These are phyloP conservation scores for Drosophila arizonae DNA, from an alignment of 1,140 invertebrate genomes.

Conservation along the genomic window DNA sequence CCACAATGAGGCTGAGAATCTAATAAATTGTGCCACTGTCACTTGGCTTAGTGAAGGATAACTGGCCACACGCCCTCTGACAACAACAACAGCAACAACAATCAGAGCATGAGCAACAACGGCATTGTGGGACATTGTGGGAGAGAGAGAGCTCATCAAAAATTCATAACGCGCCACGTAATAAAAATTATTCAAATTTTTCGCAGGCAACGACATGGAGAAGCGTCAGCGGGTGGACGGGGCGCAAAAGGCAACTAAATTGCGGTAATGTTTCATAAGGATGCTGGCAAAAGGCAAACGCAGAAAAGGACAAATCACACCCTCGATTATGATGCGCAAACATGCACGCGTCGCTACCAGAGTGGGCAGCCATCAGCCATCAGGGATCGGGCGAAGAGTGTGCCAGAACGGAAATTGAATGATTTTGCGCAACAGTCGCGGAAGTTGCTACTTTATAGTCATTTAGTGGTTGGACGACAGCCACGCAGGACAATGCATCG, in stretches of 20 bases:
- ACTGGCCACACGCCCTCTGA: constrained; percentile 67
- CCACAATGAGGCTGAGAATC: constrained; percentile 75
- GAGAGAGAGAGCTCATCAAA: constrained; percentile 68
- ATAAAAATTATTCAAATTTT: constrained; percentile 83
- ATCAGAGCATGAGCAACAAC: constrained; percentile 30
- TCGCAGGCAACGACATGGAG: constrained; percentile 54
- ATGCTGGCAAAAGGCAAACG: constrained; percentile 48
- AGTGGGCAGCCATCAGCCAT: constrained; percentile 15
- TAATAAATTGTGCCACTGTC: constrained; percentile 82
- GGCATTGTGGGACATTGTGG: constrained; percentile 30
- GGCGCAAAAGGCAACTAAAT: constrained; percentile 62
- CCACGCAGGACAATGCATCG: constrained; percentile 61
- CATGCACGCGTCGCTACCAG: constrained; percentile 14
- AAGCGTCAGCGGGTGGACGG: constrained; percentile 15
- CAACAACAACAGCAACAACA: constrained; percentile 27
- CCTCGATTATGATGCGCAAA: constrained; percentile 74
- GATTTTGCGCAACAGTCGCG: constrained; percentile 81
- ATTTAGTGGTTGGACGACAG: constrained; percentile 78
- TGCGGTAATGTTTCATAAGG: constrained; percentile 78
- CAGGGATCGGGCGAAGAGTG: constrained; percentile 45
- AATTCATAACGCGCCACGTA: constrained; percentile 82
- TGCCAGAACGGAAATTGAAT: constrained; percentile 81
- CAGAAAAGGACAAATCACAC: constrained; percentile 81
- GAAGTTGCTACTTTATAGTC: constrained; percentile 82
- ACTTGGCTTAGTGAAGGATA: constrained; percentile 81